phyloP scores from a whole-genome alignment of 1,140 invertebrate species.

The Scaptomyza montana region DNA sequence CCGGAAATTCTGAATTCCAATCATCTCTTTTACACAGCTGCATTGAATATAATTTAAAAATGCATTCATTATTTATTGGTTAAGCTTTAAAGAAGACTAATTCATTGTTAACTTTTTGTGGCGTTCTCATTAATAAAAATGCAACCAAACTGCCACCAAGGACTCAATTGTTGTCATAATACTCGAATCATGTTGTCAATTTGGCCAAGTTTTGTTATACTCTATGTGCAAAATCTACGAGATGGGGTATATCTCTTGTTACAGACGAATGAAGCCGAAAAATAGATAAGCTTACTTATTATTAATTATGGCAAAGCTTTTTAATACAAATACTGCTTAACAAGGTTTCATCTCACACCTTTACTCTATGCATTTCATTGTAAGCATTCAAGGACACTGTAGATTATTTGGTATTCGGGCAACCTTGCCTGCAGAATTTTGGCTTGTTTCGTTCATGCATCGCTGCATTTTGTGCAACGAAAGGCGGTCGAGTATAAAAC shows the following conservation, averaged over 20 bases:
- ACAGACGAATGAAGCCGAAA: too few relatives aligned
- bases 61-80: conserved; percentile 41
- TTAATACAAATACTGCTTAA: too few relatives aligned
- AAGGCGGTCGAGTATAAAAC: conserved; percentile 48
- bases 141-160: conserved; percentile 30
- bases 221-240: background rate
- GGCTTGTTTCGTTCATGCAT: background rate
- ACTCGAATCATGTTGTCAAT: conserved; percentile 64
- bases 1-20: conserved; percentile 1
- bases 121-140: conserved; percentile 62
- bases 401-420: background rate
- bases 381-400: background rate
- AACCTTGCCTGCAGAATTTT: background rate
- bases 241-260: background rate
- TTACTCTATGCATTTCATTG: too few relatives aligned
- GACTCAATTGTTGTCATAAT: conserved; percentile 72
- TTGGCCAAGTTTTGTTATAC: conserved; percentile 15
- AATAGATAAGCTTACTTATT: too few relatives aligned
- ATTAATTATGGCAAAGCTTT: too few relatives aligned
- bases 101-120: conserved; percentile 50
- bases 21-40: background rate
- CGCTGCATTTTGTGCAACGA: conserved; percentile 25
- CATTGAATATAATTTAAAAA: conserved; percentile 46
- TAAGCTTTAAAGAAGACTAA: conserved; percentile 50
- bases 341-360: too few relatives aligned